A percentile compares a stretch with the other conserved stretches of the same genome.
phyloP scores from a whole-genome alignment of 2,888 invertebrate genomes.

The Automeris io region DNA sequence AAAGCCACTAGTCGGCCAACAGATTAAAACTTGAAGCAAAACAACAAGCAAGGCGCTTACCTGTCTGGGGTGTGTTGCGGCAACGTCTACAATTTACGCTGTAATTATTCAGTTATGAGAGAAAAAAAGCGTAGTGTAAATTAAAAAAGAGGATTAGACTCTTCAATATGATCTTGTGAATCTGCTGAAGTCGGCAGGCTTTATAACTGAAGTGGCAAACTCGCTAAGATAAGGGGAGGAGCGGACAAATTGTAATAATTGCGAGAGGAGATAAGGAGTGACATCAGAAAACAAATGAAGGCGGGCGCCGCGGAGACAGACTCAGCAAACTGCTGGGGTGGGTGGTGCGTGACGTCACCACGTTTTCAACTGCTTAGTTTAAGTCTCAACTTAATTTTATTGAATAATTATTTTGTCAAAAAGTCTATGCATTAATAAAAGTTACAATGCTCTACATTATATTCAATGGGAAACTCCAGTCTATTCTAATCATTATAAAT shows the following conservation, averaged over 20 bases:
- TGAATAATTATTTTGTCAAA: too few species aligned
- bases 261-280: constrained; percentile 75
- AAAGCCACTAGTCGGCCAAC: constrained; percentile 37
- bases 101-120: constrained; percentile 66
- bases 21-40: constrained; percentile 59
- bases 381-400: too few species aligned
- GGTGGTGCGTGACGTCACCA: constrained; percentile 54
- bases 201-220: constrained; percentile 71
- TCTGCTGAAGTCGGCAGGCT: constrained; percentile 68
- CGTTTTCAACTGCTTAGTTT: constrained; percentile 31
- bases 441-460: too few species aligned
- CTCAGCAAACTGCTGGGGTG: constrained; percentile 24
- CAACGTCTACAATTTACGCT: constrained; percentile 61
- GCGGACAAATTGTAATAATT: constrained; percentile 77
- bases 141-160: constrained; percentile 51
- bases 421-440: too few species aligned
- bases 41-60: constrained; percentile 49
- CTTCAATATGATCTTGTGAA: constrained; percentile 66
- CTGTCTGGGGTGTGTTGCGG: constrained; percentile 51
- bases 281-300: constrained; percentile 77
- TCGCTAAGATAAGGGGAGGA: constrained; percentile 73
- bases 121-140: constrained; percentile 50
- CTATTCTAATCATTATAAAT: too few species aligned
- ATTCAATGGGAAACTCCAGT: too few species aligned
- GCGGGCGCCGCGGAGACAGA: constrained; percentile 41